These are phyloP conservation scores for Falco rusticolus DNA, from an alignment of 2,797 vertebrate genomes.

Conservation along the genomic window DNA sequence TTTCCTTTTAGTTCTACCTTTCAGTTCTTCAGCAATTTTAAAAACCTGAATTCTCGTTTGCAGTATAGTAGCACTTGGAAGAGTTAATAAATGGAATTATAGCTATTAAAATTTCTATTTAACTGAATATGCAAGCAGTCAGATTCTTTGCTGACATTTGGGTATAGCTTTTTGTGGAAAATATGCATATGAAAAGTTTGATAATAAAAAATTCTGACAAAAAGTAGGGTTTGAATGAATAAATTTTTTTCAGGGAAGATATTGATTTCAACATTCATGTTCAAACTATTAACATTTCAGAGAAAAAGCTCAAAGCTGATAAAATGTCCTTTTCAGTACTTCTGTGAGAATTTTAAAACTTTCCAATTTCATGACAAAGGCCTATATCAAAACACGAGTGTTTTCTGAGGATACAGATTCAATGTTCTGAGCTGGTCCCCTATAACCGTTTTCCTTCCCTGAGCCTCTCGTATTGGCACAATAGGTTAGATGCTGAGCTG, in stretches of 20 bases:
- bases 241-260: neutral
- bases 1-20: neutral
- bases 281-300: conserved; percentile 33
- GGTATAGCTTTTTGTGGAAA: neutral
- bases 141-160: neutral
- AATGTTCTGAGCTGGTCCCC: neutral
- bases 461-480: conserved; percentile 20
- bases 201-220: conserved; percentile 8
- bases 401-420: conserved; percentile 3
- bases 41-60: neutral
- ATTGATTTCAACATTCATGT: neutral
- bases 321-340: neutral
- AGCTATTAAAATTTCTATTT: neutral
- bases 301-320: neutral
- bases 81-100: neutral
- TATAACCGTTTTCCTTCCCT: conserved; percentile 52
- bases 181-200: neutral
- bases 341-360: neutral
- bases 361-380: conserved; percentile 3
- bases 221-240: neutral
- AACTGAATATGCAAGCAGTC: neutral
- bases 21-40: neutral
- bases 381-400: neutral
- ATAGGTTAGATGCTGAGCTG: conserved; percentile 14
- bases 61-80: neutral